Evolutionary conservation across 2,113 vertebrate genomes (phyloP).

Genomic region (Eurystomus gularis): DNA sequence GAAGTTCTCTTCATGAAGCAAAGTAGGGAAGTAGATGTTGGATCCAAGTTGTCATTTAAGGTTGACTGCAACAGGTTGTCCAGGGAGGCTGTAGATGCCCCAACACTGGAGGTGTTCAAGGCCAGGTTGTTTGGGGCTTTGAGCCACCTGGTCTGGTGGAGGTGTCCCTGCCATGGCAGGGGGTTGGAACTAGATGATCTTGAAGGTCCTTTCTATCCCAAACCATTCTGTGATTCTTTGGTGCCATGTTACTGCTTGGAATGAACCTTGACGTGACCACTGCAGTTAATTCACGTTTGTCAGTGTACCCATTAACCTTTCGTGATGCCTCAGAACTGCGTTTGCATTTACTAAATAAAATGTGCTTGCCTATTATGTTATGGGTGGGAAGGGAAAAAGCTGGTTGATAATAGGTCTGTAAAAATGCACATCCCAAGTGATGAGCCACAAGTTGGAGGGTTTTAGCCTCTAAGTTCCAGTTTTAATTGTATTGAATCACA

Average conservation of each 20-base stretch:
- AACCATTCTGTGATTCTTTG: neutral
- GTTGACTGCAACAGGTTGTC: too few relatives aligned
- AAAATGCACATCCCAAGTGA: neutral
- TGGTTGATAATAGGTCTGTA: fast-evolving
- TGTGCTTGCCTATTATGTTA: neutral
- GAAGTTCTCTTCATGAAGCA: fast-evolving
- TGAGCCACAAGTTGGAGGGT: neutral
- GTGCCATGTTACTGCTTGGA: neutral
- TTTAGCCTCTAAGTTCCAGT: neutral
- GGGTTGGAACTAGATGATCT: too few relatives aligned
- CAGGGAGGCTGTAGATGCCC: too few relatives aligned
- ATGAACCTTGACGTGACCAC: neutral
- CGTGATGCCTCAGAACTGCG: fast-evolving
- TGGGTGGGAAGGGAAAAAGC: neutral
- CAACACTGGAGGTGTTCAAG: too few relatives aligned
- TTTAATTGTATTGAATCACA: neutral
- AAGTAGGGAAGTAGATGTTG: neutral
- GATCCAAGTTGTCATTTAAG: neutral
- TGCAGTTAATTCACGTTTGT: neutral
- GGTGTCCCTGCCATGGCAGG: too few relatives aligned
- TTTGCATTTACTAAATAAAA: neutral
- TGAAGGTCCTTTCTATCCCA: too few relatives aligned
- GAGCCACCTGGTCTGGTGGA: too few relatives aligned
- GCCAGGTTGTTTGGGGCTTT: too few relatives aligned
- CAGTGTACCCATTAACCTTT: neutral